phyloP scores from a whole-genome alignment of 2,113 vertebrate species.

The Neodon shergylaensis region DNA sequence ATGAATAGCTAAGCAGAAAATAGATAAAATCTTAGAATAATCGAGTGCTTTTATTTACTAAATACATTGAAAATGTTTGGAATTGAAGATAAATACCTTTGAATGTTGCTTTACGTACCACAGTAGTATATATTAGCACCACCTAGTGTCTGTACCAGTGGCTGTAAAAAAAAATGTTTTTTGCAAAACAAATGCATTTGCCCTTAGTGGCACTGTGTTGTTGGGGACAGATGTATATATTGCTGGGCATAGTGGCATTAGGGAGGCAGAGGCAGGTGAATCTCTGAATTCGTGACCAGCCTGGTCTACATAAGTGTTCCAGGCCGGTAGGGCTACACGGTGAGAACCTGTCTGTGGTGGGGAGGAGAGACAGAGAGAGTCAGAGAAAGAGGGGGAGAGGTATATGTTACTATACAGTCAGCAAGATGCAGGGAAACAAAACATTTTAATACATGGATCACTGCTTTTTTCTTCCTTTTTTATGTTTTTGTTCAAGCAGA shows the following conservation, averaged over 20 bases:
- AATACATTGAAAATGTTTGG: neutral
- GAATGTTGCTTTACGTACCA: neutral
- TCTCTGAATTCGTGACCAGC: neutral
- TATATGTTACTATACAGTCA: neutral
- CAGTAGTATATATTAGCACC: slow-evolving; percentile 68
- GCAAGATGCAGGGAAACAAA: slow-evolving; percentile 63
- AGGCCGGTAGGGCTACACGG: neutral
- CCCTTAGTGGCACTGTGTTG: slow-evolving; percentile 3
- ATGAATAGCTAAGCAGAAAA: slow-evolving; percentile 37
- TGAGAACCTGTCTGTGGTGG: neutral
- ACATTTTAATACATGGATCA: neutral
- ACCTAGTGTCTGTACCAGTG: slow-evolving; percentile 68
- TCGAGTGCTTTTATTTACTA: neutral
- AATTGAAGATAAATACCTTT: neutral
- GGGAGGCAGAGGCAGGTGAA: neutral
- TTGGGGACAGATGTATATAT: neutral
- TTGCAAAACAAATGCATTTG: slow-evolving; percentile 19
- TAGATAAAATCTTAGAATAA: neutral
- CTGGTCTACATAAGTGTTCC: neutral
- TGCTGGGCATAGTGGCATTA: neutral
- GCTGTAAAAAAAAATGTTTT: neutral
- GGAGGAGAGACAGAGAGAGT: no score
- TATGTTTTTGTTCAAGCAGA: slow-evolving; percentile 2
- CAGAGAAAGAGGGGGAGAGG: neutral
- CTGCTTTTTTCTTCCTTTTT: slow-evolving; percentile 1